Percentiles rank a stretch among this genome's conserved stretches.
These are phyloP conservation scores for Deilephila elpenor DNA, from an alignment of 2,888 invertebrate species.

Conservation along the genomic window DNA sequence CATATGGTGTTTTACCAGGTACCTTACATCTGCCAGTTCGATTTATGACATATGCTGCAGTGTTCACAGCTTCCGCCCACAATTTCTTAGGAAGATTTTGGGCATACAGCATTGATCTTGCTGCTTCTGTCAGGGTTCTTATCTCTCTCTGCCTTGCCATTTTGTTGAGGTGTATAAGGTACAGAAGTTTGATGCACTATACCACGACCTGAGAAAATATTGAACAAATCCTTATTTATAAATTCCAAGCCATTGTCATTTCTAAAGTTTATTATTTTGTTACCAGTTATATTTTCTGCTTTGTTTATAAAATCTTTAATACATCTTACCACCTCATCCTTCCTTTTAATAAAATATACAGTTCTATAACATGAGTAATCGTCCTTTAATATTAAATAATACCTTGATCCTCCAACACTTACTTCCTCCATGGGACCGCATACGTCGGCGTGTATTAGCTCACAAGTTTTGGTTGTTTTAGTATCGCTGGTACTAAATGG, in stretches of 20 bases:
- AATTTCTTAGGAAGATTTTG: no score
- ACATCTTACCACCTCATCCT: conserved; percentile 32
- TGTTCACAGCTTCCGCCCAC: no score
- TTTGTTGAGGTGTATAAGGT: conserved; percentile 57
- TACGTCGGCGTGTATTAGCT: conserved; percentile 43
- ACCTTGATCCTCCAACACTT: conserved; percentile 42
- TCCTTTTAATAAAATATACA: conserved; percentile 37
- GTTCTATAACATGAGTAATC: conserved; percentile 41
- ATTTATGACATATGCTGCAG: no score
- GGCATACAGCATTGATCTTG: no score
- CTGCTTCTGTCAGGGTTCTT: no score
- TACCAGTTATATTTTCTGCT: conserved; percentile 48
- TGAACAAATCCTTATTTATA: conserved; percentile 41
- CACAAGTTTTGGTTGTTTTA: conserved; percentile 36
- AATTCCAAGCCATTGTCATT: conserved; percentile 52
- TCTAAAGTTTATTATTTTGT: conserved; percentile 43
- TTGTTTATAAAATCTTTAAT: conserved; percentile 38
- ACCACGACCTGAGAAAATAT: conserved; percentile 41
- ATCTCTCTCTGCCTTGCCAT: conserved; percentile 54
- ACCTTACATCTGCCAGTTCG: no score
- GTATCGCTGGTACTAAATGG: conserved; percentile 39
- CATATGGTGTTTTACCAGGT: no score
- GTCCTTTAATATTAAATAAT: conserved; percentile 45
- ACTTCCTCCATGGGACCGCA: conserved; percentile 43
- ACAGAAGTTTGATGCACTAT: conserved; percentile 48